These are phyloP conservation scores for Manis crassicaudata DNA, from an alignment of 2,797 vertebrate species.

Conservation along the genomic window DNA sequence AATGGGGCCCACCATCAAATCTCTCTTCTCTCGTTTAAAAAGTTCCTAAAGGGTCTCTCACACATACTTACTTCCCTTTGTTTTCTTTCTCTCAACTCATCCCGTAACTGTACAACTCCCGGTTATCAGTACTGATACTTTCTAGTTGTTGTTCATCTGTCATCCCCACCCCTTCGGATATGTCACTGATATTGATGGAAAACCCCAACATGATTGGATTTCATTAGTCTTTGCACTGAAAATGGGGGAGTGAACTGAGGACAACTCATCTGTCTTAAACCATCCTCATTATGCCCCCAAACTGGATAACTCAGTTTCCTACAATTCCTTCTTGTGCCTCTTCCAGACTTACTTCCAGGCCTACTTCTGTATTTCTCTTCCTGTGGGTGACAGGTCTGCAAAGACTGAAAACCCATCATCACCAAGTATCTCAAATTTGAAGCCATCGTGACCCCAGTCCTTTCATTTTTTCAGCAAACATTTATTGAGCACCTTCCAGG, in stretches of 20 bases:
- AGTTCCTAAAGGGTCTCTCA: background rate
- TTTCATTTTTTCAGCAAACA: slow-evolving; percentile 47
- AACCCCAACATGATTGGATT: background rate
- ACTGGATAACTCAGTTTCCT: background rate
- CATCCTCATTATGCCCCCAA: background rate
- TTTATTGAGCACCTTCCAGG: slow-evolving; percentile 21
- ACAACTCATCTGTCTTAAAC: background rate
- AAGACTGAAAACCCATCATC: slow-evolving; percentile 2
- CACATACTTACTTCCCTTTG: background rate
- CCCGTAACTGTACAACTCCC: background rate
- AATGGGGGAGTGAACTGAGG: background rate
- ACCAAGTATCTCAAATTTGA: slow-evolving; percentile 3
- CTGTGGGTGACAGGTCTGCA: background rate
- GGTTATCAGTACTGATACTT: background rate
- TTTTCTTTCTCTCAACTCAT: background rate
- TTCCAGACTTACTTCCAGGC: background rate
- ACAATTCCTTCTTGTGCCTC: background rate
- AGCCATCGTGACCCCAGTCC: background rate
- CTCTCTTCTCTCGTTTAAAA: background rate
- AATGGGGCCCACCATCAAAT: background rate
- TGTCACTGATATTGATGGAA: background rate
- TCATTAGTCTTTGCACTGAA: background rate
- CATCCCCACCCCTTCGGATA: background rate
- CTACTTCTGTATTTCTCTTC: background rate
- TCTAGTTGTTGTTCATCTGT: background rate